Evolutionary conservation across 2,797 vertebrate genomes (phyloP).

Genomic region (Centropyge bicolor): DNA sequence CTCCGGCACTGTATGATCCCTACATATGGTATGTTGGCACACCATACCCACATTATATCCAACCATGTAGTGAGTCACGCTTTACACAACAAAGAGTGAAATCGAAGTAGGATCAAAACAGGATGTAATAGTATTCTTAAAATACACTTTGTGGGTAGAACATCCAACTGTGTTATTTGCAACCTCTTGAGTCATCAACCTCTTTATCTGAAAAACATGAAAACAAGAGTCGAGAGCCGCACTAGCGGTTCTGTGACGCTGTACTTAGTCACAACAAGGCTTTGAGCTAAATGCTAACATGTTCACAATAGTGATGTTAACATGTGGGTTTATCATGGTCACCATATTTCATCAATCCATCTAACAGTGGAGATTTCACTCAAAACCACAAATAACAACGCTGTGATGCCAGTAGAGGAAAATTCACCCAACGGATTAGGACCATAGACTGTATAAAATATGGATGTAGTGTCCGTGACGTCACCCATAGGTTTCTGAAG

Average conservation of each 20-base stretch:
- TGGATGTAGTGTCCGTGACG: too few relatives aligned
- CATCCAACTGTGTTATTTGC: neutral
- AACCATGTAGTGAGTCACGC: constrained; percentile 49
- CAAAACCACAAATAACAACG: too few relatives aligned
- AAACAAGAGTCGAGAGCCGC: neutral
- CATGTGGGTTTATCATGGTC: neutral
- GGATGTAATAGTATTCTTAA: constrained; percentile 45
- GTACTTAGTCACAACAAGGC: too few relatives aligned
- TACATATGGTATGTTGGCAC: constrained; percentile 34
- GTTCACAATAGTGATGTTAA: neutral
- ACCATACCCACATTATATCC: neutral
- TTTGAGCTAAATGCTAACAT: neutral
- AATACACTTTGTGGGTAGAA: constrained; percentile 29
- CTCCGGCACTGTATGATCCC: constrained; percentile 12
- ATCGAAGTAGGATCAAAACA: constrained; percentile 27
- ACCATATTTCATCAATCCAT: too few relatives aligned
- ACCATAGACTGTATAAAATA: too few relatives aligned
- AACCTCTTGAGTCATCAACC: constrained; percentile 32
- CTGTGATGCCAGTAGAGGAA: too few relatives aligned
- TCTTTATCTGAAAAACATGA: constrained; percentile 5
- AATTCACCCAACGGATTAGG: neutral
- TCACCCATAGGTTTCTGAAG: too few relatives aligned
- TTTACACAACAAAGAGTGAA: constrained; percentile 41
- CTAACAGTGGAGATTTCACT: too few relatives aligned
- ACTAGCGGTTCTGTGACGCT: neutral